Percentiles rank a stretch among this genome's conserved stretches.
Evolutionary conservation across 1,140 invertebrate genomes (phyloP).

Genomic region (Euwallacea fornicatus): DNA sequence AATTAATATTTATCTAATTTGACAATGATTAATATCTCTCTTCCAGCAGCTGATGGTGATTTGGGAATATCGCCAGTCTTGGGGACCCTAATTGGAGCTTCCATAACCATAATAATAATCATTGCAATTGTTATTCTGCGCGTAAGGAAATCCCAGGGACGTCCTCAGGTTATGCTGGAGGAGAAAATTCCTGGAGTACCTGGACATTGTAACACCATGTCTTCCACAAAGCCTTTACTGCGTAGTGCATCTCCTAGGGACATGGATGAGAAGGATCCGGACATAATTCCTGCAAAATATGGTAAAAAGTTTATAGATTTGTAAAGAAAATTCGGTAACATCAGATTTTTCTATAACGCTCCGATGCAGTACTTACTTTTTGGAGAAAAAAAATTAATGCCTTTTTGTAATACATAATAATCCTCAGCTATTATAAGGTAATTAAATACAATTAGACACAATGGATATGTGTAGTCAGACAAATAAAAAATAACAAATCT

Average conservation of each 20-base stretch:
- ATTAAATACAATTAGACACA: too few species aligned
- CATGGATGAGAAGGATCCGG: constrained; percentile 69
- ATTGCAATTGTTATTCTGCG: constrained; percentile 58
- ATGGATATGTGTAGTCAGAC: too few species aligned
- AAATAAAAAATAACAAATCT: too few species aligned
- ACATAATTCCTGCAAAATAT: constrained; percentile 73
- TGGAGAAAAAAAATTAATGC: neutral
- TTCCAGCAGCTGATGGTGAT: constrained; percentile 59
- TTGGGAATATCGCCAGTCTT: constrained; percentile 59
- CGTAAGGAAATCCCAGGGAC: constrained; percentile 52
- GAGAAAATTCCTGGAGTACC: constrained; percentile 38
- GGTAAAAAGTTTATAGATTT: constrained; percentile 52
- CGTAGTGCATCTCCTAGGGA: constrained; percentile 56
- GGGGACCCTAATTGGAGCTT: constrained; percentile 59
- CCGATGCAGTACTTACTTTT: neutral
- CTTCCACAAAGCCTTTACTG: constrained; percentile 52
- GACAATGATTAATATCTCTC: neutral
- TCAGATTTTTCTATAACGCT: neutral
- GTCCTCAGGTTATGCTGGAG: constrained; percentile 37
- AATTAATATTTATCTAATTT: too few species aligned
- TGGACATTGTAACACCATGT: constrained; percentile 46
- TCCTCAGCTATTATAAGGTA: too few species aligned
- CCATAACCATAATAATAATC: constrained; percentile 58
- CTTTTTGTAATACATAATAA: neutral
- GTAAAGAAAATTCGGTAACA: neutral